Base-by-base conservation (phyloP, 1,140 invertebrate species). In the Cydia splendana region DNA sequence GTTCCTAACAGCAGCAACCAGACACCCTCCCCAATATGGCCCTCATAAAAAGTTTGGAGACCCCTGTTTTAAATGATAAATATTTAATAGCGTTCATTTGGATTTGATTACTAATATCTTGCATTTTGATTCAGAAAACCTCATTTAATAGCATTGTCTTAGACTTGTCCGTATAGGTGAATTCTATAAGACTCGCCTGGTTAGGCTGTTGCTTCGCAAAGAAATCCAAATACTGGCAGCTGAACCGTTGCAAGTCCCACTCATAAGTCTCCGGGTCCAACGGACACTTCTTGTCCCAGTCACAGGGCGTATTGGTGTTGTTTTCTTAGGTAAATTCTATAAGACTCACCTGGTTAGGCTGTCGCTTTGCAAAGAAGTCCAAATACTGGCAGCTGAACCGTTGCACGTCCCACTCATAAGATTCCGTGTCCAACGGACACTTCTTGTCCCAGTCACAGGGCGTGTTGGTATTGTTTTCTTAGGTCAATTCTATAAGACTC, bases 351-450 rank as follows among this genome's bases (percentile, higher is more conserved):
- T 96, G 92, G 80, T 95, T 93, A 76, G 94, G 90, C 13, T 95
- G 94, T 74, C 95, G 93, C 77, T 95, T 95, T 75, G 95, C 94
- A 57, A 98, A 88, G 81, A 95, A 94, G 51, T 96, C 91, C 77
- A 98, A 85, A 91, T 96, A 98, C 82, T 95, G 94, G 94, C 97
- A 98, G 88, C 97, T 97, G 53, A 97, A 92, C 81, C 94, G 91
- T 2, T 94, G 94, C 76, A 95, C 93, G 81, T 96, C 95, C 88
- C 89, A 93, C n/a, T 93, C 89, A 28, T 83, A 91, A 0, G 90
- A 91, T 5, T 86, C 79, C 3, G 81, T 83, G 65, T 90, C 84
- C 75, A 89, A 85, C 0, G 90, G 89, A 83, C 97, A 97, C n/a
- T 88, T 94, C 94, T 93, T 74, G 89, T 91, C 51, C 83, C 93